These are phyloP conservation scores for Gephyroberyx darwinii DNA, from an alignment of 2,797 vertebrate genomes.

Conservation along the genomic window DNA sequence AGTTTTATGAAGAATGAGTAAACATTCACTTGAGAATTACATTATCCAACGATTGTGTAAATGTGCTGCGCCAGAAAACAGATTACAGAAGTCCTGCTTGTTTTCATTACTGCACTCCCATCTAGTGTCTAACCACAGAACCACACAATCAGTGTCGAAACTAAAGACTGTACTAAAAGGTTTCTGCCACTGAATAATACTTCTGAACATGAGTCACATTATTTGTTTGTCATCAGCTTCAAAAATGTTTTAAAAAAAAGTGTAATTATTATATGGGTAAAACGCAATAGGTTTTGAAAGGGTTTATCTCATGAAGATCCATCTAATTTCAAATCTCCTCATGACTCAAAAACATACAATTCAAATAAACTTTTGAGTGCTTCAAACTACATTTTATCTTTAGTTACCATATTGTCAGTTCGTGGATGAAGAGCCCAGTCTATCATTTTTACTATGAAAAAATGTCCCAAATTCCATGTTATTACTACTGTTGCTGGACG, in stretches of 20 bases:
- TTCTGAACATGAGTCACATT: neutral
- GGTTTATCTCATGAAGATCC: too few relatives aligned
- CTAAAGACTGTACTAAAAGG: neutral
- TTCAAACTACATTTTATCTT: neutral
- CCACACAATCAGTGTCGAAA: neutral
- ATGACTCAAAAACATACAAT: neutral
- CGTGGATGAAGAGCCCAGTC: neutral
- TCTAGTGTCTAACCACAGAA: slow-evolving; percentile 19
- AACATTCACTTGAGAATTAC: neutral
- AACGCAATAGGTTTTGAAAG: neutral
- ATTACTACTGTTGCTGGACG: slow-evolving; percentile 13
- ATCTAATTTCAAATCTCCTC: neutral
- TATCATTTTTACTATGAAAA: neutral
- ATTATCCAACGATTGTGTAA: neutral
- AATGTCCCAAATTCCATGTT: neutral
- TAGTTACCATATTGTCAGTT: neutral
- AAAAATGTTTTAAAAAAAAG: too few relatives aligned
- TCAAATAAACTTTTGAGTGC: too few relatives aligned
- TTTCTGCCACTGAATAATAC: neutral
- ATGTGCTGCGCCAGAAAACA: neutral
- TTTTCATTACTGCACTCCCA: slow-evolving; percentile 11
- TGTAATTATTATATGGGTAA: neutral
- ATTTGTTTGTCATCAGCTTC: neutral
- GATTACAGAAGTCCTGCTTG: neutral
- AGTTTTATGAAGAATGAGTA: neutral